These are phyloP conservation scores for Agonopterix alstromeriana DNA, from an alignment of 2,888 invertebrate genomes.

Conservation along the genomic window DNA sequence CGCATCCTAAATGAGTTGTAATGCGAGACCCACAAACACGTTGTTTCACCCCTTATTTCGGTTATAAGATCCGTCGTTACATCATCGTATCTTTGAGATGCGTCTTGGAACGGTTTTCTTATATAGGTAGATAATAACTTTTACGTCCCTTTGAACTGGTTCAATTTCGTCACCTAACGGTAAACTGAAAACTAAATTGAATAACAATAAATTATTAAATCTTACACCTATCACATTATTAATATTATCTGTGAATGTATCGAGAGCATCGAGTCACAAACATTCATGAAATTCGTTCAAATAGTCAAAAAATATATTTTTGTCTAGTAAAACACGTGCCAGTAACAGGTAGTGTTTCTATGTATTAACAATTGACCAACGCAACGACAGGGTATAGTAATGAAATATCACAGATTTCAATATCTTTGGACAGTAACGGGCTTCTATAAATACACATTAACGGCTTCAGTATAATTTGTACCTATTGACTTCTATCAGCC, in stretches of 20 bases:
- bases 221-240: slow-evolving; percentile 66
- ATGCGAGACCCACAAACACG: slow-evolving; percentile 60
- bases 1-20: slow-evolving; percentile 41
- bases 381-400: slow-evolving; percentile 72
- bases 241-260: slow-evolving; percentile 67
- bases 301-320: slow-evolving; percentile 78
- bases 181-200: slow-evolving; percentile 73
- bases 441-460: slow-evolving; percentile 35
- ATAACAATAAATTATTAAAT: slow-evolving; percentile 76
- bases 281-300: slow-evolving; percentile 68
- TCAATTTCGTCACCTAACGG: slow-evolving; percentile 73
- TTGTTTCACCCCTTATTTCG: slow-evolving; percentile 60
- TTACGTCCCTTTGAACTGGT: slow-evolving; percentile 74
- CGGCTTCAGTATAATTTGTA: slow-evolving; percentile 56
- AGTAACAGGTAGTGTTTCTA: slow-evolving; percentile 56
- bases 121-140: slow-evolving; percentile 64
- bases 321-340: slow-evolving; percentile 66
- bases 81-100: slow-evolving; percentile 48
- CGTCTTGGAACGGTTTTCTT: slow-evolving; percentile 46
- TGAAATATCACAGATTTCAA: slow-evolving; percentile 76
- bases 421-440: slow-evolving; percentile 77
- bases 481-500: slow-evolving; percentile 53
- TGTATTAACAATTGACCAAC: slow-evolving; percentile 76
- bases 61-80: slow-evolving; percentile 48
- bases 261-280: slow-evolving; percentile 68